A percentile compares a stretch with the other conserved stretches of the same genome.
These are phyloP conservation scores for Sycobia sp. DNA, from an alignment of 1,140 invertebrate genomes.

Conservation along the genomic window DNA sequence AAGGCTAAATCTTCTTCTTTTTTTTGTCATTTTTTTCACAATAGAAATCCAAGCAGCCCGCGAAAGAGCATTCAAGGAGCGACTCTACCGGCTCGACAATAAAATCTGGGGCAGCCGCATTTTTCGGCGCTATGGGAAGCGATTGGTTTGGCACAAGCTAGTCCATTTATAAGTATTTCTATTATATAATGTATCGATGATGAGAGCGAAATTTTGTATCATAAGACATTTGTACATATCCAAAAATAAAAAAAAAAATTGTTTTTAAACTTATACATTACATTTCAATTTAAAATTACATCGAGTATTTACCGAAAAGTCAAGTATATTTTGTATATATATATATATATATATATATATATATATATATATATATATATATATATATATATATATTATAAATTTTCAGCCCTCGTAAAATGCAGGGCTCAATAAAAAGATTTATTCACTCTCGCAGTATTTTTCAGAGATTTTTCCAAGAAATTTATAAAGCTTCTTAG, in stretches of 20 bases:
- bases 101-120: slow-evolving; percentile 73
- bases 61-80: slow-evolving; percentile 50
- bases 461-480: neutral
- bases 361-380: no score
- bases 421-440: neutral
- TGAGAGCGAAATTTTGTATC: slow-evolving; percentile 11
- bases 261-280: neutral
- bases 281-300: no score
- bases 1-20: no score
- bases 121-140: slow-evolving; percentile 78
- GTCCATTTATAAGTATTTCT: slow-evolving; percentile 16
- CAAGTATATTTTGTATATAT: no score
- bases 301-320: no score
- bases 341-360: no score
- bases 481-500: slow-evolving; percentile 4
- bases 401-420: neutral
- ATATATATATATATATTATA: no score
- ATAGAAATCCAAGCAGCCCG: slow-evolving; percentile 48
- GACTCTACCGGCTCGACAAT: slow-evolving; percentile 60
- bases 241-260: slow-evolving; percentile 12
- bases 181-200: slow-evolving; percentile 11
- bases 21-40: slow-evolving; percentile 24
- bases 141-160: slow-evolving; percentile 72
- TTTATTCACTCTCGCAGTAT: neutral
- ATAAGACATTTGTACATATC: slow-evolving; percentile 22